phyloP scores from a whole-genome alignment of 2,797 vertebrate genomes.

The Gymnopithys bicolor region DNA sequence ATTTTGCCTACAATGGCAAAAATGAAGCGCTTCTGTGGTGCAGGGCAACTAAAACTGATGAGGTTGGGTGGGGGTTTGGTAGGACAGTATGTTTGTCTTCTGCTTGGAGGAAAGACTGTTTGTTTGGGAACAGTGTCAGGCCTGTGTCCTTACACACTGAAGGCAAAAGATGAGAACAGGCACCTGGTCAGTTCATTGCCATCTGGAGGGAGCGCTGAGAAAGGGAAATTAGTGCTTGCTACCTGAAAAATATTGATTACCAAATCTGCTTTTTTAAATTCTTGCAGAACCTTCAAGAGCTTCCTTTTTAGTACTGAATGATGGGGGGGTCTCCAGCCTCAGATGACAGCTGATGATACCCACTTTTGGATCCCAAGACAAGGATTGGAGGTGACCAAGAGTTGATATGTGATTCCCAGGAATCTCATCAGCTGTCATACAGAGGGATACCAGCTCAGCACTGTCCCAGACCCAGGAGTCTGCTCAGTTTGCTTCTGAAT shows the following conservation, averaged over 20 bases:
- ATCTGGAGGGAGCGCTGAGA: not conserved
- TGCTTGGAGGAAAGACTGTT: not conserved
- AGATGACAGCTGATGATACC: not conserved
- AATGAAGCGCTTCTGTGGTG: not conserved
- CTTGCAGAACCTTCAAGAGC: not conserved
- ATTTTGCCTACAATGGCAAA: not conserved
- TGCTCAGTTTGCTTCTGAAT: not conserved
- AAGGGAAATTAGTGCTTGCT: not conserved
- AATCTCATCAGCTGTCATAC: not conserved
- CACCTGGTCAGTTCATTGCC: not conserved
- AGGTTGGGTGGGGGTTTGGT: not conserved
- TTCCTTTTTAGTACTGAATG: not conserved
- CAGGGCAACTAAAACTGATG: not conserved
- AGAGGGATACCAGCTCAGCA: not conserved
- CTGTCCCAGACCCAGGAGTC: not conserved
- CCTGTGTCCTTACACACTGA: not conserved
- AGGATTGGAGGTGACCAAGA: not conserved
- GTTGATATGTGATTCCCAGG: not conserved
- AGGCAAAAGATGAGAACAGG: not conserved
- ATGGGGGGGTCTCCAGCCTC: not conserved
- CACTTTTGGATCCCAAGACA: not conserved
- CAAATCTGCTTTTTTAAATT: not conserved
- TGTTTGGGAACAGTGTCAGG: fast-evolving
- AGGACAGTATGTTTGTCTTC: not conserved
- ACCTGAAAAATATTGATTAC: not conserved